These are phyloP conservation scores for Thymallus thymallus DNA, from an alignment of 2,113 vertebrate species.

Conservation along the genomic window DNA sequence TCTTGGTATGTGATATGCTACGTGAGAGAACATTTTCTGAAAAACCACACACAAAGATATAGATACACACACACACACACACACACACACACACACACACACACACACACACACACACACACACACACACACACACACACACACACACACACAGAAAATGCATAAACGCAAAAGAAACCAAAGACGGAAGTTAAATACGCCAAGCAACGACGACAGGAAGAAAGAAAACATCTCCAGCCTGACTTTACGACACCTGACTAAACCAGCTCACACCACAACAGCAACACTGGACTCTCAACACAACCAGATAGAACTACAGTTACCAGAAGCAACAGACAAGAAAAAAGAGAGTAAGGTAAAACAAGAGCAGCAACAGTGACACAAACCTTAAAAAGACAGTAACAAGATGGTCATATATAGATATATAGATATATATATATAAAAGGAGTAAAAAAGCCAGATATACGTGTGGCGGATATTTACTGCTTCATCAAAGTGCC, in stretches of 20 bases:
- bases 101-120: slow-evolving; percentile 43
- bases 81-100: slow-evolving; percentile 44
- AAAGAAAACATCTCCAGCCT: slow-evolving; percentile 70
- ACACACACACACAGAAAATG: slow-evolving; percentile 4
- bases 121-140: slow-evolving; percentile 53
- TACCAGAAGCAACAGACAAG: slow-evolving; percentile 68
- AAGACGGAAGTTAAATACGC: slow-evolving; percentile 55
- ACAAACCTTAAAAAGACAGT: slow-evolving; percentile 57
- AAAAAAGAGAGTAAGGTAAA: slow-evolving; percentile 61
- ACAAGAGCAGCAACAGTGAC: slow-evolving; percentile 36
- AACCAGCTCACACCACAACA: slow-evolving; percentile 75
- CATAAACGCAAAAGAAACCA: slow-evolving; percentile 21
- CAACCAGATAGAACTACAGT: slow-evolving; percentile 58
- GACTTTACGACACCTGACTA: slow-evolving; percentile 68
- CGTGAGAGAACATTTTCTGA: slow-evolving; percentile 49
- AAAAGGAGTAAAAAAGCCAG: slow-evolving; percentile 65
- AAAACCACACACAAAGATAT: slow-evolving; percentile 52
- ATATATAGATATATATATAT: slow-evolving; percentile 45
- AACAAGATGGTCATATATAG: slow-evolving; percentile 51
- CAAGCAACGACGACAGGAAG: slow-evolving; percentile 64
- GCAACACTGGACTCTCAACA: slow-evolving; percentile 69
- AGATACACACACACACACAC: slow-evolving; percentile 34
- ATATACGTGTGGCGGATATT: slow-evolving; percentile 82
- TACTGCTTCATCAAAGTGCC: slow-evolving; percentile 85
- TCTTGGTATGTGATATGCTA: slow-evolving; percentile 71